These are phyloP conservation scores for Tenthredo mesomela DNA, from an alignment of 2,888 invertebrate genomes.

Conservation along the genomic window DNA sequence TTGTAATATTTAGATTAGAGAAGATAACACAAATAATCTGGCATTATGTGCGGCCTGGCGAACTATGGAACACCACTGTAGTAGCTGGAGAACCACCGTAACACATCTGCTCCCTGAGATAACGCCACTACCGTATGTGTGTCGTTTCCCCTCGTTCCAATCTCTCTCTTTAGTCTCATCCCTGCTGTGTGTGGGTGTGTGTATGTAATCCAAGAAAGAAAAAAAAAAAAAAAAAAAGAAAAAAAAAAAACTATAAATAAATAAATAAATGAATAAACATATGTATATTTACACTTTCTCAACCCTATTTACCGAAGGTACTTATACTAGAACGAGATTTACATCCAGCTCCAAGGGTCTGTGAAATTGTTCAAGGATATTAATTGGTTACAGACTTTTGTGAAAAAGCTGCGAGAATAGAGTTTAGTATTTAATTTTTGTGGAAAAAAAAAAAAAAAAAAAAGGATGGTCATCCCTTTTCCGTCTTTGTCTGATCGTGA, in stretches of 20 bases:
- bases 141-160: neutral
- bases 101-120: conserved; percentile 46
- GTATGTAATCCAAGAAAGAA: neutral
- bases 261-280: neutral
- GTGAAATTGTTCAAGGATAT: too few species aligned
- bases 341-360: neutral
- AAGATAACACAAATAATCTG: conserved; percentile 48
- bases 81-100: neutral
- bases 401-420: neutral
- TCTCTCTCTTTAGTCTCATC: neutral
- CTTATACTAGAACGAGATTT: neutral
- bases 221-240: neutral
- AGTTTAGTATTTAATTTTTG: neutral
- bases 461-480: neutral
- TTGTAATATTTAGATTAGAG: conserved; percentile 43
- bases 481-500: neutral
- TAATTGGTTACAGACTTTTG: neutral
- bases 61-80: neutral
- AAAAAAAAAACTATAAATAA: neutral
- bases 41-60: conserved; percentile 26
- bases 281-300: neutral
- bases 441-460: neutral
- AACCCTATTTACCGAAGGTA: neutral
- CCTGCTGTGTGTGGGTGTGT: neutral
- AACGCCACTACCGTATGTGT: conserved; percentile 32